Evolutionary conservation across 2,797 vertebrate species (phyloP).

Genomic region (Lepus oiostolus): DNA sequence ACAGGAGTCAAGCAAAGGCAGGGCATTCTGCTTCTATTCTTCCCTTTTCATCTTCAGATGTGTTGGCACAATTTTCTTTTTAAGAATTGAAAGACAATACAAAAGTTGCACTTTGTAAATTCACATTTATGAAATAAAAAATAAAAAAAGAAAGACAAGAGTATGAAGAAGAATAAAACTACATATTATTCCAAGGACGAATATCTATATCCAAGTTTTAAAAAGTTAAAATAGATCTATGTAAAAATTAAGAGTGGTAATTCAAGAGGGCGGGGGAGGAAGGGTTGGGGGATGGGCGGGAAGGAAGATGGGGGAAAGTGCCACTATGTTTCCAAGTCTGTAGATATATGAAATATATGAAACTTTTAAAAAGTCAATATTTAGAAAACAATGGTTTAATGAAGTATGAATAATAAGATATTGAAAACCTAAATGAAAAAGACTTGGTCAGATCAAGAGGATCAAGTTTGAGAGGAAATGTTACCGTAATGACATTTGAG

Average conservation of each 20-base stretch:
- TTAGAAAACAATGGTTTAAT: slow-evolving; percentile 79
- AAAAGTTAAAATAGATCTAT: no score
- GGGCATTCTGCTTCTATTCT: neutral
- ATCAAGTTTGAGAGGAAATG: slow-evolving; percentile 65
- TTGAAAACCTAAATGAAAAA: slow-evolving; percentile 64
- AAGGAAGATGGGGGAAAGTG: no score
- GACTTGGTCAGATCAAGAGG: slow-evolving; percentile 41
- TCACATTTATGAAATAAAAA: no score
- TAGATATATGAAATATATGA: no score
- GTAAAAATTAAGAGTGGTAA: no score
- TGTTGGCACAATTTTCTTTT: neutral
- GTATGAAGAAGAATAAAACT: slow-evolving; percentile 6
- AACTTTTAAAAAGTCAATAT: slow-evolving; percentile 60
- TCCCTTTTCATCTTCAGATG: neutral
- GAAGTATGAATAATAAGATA: slow-evolving; percentile 79
- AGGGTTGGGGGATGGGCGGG: no score
- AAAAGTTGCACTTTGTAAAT: no score
- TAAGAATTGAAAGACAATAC: neutral
- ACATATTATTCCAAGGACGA: slow-evolving; percentile 61
- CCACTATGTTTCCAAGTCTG: no score
- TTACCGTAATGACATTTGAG: neutral
- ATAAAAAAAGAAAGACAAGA: neutral
- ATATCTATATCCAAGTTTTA: no score
- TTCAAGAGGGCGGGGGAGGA: no score
- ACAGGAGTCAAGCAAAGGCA: neutral